Base-by-base conservation (phyloP, 1,140 invertebrate genomes). In the Popillia japonica region DNA sequence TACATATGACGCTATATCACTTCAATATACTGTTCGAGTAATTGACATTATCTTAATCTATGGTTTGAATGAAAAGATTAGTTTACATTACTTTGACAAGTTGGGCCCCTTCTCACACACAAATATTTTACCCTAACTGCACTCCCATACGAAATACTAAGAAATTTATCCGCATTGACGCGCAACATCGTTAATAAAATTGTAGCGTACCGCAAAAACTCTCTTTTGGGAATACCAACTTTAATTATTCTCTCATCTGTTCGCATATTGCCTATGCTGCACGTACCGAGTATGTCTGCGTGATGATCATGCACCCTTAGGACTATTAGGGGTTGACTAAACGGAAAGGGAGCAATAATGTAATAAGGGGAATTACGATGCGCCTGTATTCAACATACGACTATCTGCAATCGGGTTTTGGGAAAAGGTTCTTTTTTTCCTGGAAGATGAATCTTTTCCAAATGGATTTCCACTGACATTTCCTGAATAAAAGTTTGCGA, bases 181-280 rank as follows among this genome's bases (percentile, higher is more conserved):
- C 48, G 48, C 14, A 17, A 17, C 48, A 55, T 55, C 11, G 48
- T 55, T n/a, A 55, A 68, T 68, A 68, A 68, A 68, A 68, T 68
- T 34, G 61, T 22, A 23, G 9, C 22, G 27, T 34, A 68, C 61
- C 61, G 22, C 61, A 68, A 68, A 68, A 68, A 68, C 61, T 27
- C 17, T 68, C 61, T 27, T 22, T 34, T 27, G 61, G 61, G 61
- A 68, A 68, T 68, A 68, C 61, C 22, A 68, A 68, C 61, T 27
- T 68, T 68, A 68, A 68, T 68, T 68, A 68, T 68, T 68, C 61
- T 68, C 27, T 68, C 61, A 68, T 68, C 61, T 68, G 27, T 10
- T 68, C 61, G 22, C 22, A 55, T 17, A 34, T 34, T 34, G 27
- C 27, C 4, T 20, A 23, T 27, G 61, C 17, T 10, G 59, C 22